A percentile compares a stretch with the other conserved stretches of the same genome.
Evolutionary conservation across 1,140 invertebrate genomes (phyloP).

Genomic region (Antheraea mylitta): DNA sequence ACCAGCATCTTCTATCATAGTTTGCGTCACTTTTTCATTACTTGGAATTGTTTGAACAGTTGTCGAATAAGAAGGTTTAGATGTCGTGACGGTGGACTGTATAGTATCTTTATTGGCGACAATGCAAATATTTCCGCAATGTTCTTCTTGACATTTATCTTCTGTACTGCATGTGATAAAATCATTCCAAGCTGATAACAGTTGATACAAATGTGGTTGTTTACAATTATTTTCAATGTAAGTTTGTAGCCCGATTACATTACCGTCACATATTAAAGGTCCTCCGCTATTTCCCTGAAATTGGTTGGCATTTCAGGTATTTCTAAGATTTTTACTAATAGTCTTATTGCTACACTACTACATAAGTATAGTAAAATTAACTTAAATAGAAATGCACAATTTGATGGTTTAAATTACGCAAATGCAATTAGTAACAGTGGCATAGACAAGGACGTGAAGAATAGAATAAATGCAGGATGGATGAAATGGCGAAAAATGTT

Average conservation of each 20-base stretch:
- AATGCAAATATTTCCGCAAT: slow-evolving; percentile 43
- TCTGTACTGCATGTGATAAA: slow-evolving; percentile 56
- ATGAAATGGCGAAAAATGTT: too few relatives aligned
- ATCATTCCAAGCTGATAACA: slow-evolving; percentile 47
- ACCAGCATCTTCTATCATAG: not conserved
- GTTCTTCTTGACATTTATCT: slow-evolving; percentile 39
- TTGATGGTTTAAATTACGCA: too few relatives aligned
- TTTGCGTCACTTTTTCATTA: not conserved
- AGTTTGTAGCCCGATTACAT: slow-evolving; percentile 54
- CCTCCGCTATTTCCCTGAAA: slow-evolving; percentile 61
- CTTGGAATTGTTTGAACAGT: not conserved
- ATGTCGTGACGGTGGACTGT: not conserved
- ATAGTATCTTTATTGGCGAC: slow-evolving; percentile 45
- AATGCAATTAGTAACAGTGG: too few relatives aligned
- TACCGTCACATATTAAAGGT: slow-evolving; percentile 54
- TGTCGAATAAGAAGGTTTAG: not conserved
- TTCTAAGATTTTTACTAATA: not conserved
- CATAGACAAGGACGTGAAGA: too few relatives aligned
- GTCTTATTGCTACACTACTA: too few relatives aligned
- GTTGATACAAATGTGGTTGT: slow-evolving; percentile 54
- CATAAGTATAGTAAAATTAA: too few relatives aligned
- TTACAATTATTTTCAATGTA: slow-evolving; percentile 56
- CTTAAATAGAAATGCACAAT: too few relatives aligned
- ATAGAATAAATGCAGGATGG: too few relatives aligned
- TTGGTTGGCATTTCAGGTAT: not conserved